These are phyloP conservation scores for Drosophila pruinosa DNA, from an alignment of 1,140 invertebrate species.

Conservation along the genomic window DNA sequence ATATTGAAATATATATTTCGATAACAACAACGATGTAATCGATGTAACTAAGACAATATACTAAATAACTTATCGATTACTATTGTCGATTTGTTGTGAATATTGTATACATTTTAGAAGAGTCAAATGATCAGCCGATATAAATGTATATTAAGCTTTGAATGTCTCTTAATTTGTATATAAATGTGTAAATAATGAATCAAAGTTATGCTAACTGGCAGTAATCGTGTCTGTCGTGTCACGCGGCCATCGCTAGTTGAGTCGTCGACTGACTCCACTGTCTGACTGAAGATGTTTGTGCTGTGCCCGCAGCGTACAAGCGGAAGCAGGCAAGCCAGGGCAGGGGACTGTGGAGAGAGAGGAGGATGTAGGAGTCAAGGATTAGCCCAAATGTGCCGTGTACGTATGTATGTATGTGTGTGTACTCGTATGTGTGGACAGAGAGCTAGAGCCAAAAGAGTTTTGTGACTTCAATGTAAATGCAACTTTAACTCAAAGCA, in stretches of 20 bases:
- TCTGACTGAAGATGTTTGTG: conserved; percentile 64
- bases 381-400: conserved; percentile 49
- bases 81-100: no score
- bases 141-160: no score
- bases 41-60: no score
- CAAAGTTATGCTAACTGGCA: not conserved
- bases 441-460: conserved; percentile 35
- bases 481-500: conserved; percentile 64
- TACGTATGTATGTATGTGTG: conserved; percentile 17
- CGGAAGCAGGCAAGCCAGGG: conserved; percentile 42
- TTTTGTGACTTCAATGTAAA: conserved; percentile 58
- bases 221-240: not conserved
- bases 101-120: no score
- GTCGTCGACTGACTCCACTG: not conserved
- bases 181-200: no score
- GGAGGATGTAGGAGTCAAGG: conserved; percentile 13
- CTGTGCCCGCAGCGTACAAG: conserved; percentile 65
- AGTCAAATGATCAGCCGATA: no score
- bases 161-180: no score
- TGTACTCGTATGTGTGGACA: conserved; percentile 1
- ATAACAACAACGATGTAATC: no score
- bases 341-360: not conserved
- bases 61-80: no score
- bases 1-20: no score
- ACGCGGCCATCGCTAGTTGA: not conserved